Evolutionary conservation across 2,888 invertebrate species (phyloP).

Genomic region (Tinea semifulvella): DNA sequence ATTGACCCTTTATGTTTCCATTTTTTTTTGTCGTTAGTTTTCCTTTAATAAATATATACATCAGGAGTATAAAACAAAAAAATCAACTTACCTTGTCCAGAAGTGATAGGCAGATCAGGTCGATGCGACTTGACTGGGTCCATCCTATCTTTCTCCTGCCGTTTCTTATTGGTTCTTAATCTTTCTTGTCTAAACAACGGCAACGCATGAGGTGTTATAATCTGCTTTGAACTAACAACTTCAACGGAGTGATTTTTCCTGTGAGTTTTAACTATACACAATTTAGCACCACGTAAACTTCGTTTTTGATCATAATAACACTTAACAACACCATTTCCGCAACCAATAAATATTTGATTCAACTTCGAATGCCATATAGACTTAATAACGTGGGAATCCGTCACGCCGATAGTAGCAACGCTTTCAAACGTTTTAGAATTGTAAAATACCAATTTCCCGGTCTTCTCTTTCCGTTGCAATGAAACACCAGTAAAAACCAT

Average conservation of each 20-base stretch:
- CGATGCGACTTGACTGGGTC: slow-evolving; percentile 85
- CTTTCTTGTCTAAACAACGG: slow-evolving; percentile 95
- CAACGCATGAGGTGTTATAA: slow-evolving; percentile 95
- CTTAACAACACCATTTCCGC: slow-evolving; percentile 89
- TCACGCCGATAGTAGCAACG: slow-evolving; percentile 78
- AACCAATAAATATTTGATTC: slow-evolving; percentile 95
- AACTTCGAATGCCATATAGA: slow-evolving; percentile 95
- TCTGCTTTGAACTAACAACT: slow-evolving; percentile 88
- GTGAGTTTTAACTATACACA: slow-evolving; percentile 85
- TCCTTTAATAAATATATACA: too few relatives aligned
- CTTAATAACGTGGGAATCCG: slow-evolving; percentile 86
- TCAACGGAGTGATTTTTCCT: slow-evolving; percentile 85
- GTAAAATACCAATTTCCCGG: slow-evolving; percentile 81
- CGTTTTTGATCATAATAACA: slow-evolving; percentile 90
- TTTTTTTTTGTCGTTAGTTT: too few relatives aligned
- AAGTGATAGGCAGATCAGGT: slow-evolving; percentile 88
- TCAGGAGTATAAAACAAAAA: too few relatives aligned
- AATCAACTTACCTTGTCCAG: slow-evolving; percentile 74
- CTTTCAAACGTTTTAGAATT: slow-evolving; percentile 79
- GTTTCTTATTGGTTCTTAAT: slow-evolving; percentile 87
- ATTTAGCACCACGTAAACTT: slow-evolving; percentile 89
- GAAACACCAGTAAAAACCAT: slow-evolving; percentile 91
- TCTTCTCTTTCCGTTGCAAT: slow-evolving; percentile 68
- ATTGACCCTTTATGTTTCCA: too few relatives aligned
- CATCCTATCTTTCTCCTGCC: slow-evolving; percentile 89